These are phyloP conservation scores for Tuberolachnus salignus DNA, from an alignment of 2,888 invertebrate genomes.

Conservation along the genomic window DNA sequence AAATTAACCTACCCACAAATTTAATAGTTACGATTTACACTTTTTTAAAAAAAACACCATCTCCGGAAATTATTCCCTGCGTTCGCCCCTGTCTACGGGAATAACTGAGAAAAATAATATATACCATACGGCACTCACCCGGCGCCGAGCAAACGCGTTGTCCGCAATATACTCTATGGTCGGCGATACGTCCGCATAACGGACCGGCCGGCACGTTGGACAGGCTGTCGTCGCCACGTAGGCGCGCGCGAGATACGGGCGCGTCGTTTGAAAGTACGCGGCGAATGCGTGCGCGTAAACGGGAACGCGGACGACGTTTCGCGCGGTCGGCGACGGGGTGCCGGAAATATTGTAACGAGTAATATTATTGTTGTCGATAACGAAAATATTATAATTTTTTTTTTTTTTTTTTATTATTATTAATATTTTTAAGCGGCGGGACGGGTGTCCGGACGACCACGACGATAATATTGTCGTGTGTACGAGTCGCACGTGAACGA, in stretches of 20 bases:
- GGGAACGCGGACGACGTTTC: neutral
- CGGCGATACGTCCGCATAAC: constrained; percentile 8
- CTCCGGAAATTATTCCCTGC: no score
- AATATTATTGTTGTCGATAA: neutral
- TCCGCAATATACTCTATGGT: no score
- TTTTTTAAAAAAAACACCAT: no score
- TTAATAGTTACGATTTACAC: no score
- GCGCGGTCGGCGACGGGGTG: no score
- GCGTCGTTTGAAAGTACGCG: neutral
- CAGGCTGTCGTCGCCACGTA: neutral
- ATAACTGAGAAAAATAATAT: neutral
- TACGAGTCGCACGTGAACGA: neutral
- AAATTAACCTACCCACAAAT: no score
- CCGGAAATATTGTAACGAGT: neutral
- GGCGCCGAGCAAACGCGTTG: constrained; percentile 15
- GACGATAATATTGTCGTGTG: neutral
- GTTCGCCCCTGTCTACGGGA: no score
- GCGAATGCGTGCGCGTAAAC: neutral
- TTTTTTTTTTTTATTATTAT: no score
- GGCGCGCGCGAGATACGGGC: neutral
- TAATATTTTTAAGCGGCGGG: no score
- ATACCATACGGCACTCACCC: constrained; percentile 16
- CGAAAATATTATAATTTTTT: no score
- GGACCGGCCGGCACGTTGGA: neutral
- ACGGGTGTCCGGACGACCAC: neutral